A percentile compares a stretch with the other conserved stretches of the same genome.
Conservation (phyloP, 2,113 vertebrate genomes). For the Bettongia penicillata region DNA sequence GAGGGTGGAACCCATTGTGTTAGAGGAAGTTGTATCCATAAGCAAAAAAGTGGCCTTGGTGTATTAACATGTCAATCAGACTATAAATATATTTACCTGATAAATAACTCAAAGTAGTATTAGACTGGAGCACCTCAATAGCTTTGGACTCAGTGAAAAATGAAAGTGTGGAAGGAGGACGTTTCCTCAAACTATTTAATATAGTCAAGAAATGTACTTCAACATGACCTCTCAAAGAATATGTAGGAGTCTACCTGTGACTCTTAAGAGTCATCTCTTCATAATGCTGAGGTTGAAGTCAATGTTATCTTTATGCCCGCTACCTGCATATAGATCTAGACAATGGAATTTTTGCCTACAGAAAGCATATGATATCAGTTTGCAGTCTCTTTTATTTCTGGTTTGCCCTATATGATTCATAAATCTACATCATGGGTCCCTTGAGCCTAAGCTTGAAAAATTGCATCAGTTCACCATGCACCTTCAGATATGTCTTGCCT, state of each 20-base stretch:
- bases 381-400: slow-evolving; percentile 59
- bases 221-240: background rate
- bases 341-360: slow-evolving; percentile 55
- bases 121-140: slow-evolving; percentile 19
- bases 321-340: slow-evolving; percentile 47
- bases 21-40: background rate
- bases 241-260: slow-evolving; percentile 4
- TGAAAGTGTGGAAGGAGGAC: slow-evolving; percentile 22
- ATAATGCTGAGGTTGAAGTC: slow-evolving; percentile 28
- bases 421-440: slow-evolving; percentile 45
- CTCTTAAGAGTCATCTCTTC: slow-evolving; percentile 23
- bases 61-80: background rate
- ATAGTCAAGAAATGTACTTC: slow-evolving; percentile 38
- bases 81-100: slow-evolving; percentile 28
- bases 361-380: slow-evolving; percentile 36
- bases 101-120: background rate
- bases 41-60: background rate
- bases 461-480: slow-evolving; percentile 61
- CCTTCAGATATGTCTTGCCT: slow-evolving; percentile 51
- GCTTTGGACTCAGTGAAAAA: slow-evolving; percentile 27
- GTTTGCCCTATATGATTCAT: slow-evolving; percentile 28
- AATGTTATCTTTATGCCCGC: slow-evolving; percentile 37
- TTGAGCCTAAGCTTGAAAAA: slow-evolving; percentile 52
- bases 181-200: slow-evolving; percentile 21
- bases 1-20: background rate